A percentile compares a stretch with the other conserved stretches of the same genome.
Conservation (phyloP, 1,140 invertebrate genomes). For the Ooceraea biroi region DNA sequence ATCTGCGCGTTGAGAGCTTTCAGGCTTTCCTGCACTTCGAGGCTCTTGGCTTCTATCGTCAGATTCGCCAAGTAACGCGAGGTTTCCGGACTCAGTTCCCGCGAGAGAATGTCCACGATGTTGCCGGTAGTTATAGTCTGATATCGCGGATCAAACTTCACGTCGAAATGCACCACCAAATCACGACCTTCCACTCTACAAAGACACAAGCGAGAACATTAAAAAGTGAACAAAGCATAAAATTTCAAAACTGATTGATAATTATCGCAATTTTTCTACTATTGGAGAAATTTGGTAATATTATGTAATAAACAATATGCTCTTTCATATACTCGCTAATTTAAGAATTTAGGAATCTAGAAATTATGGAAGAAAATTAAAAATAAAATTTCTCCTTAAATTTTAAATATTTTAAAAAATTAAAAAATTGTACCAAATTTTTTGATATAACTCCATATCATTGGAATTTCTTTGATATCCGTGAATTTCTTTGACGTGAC, state of each 20-base stretch:
- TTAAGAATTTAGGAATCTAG: not conserved
- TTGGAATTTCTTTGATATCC: no score
- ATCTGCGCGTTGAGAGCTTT: conserved; percentile 86
- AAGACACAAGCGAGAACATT: not conserved
- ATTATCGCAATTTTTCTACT: not conserved
- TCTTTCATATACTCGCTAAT: not conserved
- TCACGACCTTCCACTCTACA: conserved; percentile 88
- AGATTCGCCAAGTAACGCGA: conserved; percentile 88
- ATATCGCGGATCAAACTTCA: conserved; percentile 89
- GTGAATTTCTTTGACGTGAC: no score
- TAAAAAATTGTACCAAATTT: no score
- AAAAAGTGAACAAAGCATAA: not conserved
- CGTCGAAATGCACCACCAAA: conserved; percentile 91
- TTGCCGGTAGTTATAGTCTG: conserved; percentile 86
- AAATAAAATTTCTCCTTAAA: no score
- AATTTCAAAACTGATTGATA: not conserved
- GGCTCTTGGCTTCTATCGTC: conserved; percentile 89
- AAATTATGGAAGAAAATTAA: not conserved
- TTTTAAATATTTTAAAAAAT: no score
- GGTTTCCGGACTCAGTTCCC: conserved; percentile 86
- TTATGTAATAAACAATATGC: not conserved
- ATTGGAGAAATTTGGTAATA: not conserved
- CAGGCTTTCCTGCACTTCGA: conserved; percentile 89
- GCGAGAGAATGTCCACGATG: conserved; percentile 87
- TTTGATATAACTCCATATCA: no score